These are phyloP conservation scores for Eristalis arbustorum DNA, from an alignment of 2,888 invertebrate genomes.

Conservation along the genomic window DNA sequence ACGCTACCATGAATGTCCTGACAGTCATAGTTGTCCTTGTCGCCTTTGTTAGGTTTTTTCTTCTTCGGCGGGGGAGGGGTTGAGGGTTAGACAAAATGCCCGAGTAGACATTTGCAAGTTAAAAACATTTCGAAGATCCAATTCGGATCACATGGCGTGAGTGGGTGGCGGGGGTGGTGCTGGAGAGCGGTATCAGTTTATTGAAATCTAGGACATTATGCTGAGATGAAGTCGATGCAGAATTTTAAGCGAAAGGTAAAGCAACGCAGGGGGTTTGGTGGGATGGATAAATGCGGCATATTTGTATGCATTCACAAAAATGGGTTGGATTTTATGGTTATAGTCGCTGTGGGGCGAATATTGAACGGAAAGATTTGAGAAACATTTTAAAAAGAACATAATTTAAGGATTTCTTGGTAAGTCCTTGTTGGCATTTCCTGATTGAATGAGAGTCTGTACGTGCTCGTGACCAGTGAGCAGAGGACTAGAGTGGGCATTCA, in stretches of 20 bases:
- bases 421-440: not conserved
- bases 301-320: not conserved
- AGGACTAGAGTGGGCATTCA: no score
- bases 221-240: conserved; percentile 13
- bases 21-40: conserved; percentile 7
- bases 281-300: not conserved
- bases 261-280: not conserved
- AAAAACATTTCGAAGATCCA: conserved; percentile 47
- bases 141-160: conserved; percentile 26
- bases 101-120: conserved; percentile 58
- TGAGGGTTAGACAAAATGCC: conserved; percentile 7
- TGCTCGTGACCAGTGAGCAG: not conserved
- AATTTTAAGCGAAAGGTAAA: conserved; percentile 45
- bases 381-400: not conserved
- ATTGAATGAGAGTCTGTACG: not conserved
- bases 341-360: not conserved
- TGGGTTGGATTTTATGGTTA: not conserved
- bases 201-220: conserved; percentile 64
- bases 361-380: not conserved
- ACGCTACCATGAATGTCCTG: conserved; percentile 27
- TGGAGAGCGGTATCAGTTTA: conserved; percentile 51
- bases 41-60: not conserved
- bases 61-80: conserved; percentile 20
- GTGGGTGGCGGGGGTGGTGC: not conserved
- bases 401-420: not conserved